These are phyloP conservation scores for Lonchura striata DNA, from an alignment of 2,113 vertebrate species.

Conservation along the genomic window DNA sequence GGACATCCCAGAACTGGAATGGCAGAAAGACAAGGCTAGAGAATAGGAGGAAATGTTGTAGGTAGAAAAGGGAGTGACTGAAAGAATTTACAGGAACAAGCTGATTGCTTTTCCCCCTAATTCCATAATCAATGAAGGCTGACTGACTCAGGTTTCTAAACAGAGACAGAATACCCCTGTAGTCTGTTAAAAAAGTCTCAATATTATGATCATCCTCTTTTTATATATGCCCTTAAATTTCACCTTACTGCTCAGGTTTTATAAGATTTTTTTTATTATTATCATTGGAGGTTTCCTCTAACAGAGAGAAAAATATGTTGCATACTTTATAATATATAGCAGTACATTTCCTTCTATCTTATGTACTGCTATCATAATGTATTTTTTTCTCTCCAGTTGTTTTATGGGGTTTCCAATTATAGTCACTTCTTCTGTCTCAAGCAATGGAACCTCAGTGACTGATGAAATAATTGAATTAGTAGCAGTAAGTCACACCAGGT, in stretches of 20 bases:
- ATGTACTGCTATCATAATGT: not conserved
- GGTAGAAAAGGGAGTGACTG: not conserved
- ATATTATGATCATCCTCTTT: not conserved
- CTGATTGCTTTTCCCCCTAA: not conserved
- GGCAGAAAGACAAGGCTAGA: not conserved
- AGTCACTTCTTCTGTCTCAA: not conserved
- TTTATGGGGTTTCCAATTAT: not conserved
- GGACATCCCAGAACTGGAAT: too few species aligned
- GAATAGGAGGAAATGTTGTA: not conserved
- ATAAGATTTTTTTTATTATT: not conserved
- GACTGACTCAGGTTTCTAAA: not conserved
- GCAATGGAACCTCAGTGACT: not conserved
- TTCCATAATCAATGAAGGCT: not conserved
- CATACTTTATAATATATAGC: not conserved
- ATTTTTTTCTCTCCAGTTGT: not conserved
- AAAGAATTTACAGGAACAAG: not conserved
- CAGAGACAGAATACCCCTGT: not conserved
- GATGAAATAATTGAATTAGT: not conserved
- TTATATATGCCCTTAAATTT: not conserved
- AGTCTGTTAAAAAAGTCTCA: not conserved
- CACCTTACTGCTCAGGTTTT: not conserved
- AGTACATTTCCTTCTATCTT: not conserved
- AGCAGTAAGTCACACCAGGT: not conserved
- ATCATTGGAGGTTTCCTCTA: not conserved
- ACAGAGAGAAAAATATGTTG: not conserved